Evolutionary conservation across 2,888 invertebrate genomes (phyloP), one percentile per base, ranked within the genome.

Genomic region (Napeogenes sylphis): DNA sequence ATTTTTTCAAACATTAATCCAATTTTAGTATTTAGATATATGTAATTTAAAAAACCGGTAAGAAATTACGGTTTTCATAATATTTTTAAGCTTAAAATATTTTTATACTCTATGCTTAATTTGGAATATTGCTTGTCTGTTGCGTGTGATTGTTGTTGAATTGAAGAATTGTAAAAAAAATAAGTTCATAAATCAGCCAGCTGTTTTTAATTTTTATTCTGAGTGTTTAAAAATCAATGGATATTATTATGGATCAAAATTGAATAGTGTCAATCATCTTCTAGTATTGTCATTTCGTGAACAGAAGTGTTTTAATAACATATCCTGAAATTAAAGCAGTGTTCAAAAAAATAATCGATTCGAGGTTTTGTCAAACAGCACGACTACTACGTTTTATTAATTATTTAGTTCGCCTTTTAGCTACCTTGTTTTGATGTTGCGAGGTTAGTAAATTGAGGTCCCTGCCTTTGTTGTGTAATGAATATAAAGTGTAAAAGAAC

Each of bases 211-310:
- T 51, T 51, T 51, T 51, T 30, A 42, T 74, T 80, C 77, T 71
- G 70, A 81, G 80, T 77, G 80, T 83, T 83, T 80, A 75, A 79
- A 83, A 82, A 82, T 82, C 74, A 71, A 77, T 80, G 78, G 73
- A 83, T 83, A 81, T 84, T 80, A 82, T 72, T 79, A 83, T 83
- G 85, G 81, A 81, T 87, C 89, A 84, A 90, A 90, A 90, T 90
- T 90, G 79, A 83, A 79, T 75, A 84, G 89, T 89, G 88, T 82
- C 76, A 79, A 79, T 81, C 77, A 73, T 76, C 77, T 73, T 73
- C 66, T 74, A 76, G 74, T 74, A 73, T 81, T 85, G 84, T 80
- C 78, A 80, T 81, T 84, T 83, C 75, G 78, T 81, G 78, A 75
- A 79, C 76, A 77, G 70, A 76, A 75, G 80, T 80, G 78, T 71